Conservation (phyloP, 2,113 vertebrate genomes). For the Misgurnus anguillicaudatus region DNA sequence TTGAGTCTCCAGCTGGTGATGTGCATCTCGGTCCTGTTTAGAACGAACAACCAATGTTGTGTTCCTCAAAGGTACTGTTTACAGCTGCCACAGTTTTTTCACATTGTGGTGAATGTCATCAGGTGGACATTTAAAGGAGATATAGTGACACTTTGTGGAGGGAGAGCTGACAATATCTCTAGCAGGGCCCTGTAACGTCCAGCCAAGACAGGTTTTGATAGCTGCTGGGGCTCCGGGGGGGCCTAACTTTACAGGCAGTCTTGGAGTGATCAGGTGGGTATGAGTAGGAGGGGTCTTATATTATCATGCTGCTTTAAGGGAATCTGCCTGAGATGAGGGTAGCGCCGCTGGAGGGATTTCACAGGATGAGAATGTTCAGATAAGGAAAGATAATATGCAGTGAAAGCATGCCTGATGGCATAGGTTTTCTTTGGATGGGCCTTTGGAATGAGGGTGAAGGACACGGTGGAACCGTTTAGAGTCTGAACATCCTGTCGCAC, state of each 20-base stretch:
- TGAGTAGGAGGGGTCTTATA: not conserved
- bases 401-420: not conserved
- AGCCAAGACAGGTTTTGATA: not conserved
- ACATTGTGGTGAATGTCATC: constrained; percentile 5
- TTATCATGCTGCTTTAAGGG: not conserved
- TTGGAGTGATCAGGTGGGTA: not conserved
- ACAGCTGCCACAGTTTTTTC: not conserved
- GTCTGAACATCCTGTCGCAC: not conserved
- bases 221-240: not conserved
- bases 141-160: not conserved
- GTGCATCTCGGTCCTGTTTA: not conserved
- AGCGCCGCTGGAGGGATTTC: too few relatives aligned
- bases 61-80: not conserved
- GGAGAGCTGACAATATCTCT: not conserved
- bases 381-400: not conserved
- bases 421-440: not conserved
- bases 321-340: not conserved
- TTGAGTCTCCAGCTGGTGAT: not conserved
- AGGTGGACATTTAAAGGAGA: constrained; percentile 5
- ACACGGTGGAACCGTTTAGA: not conserved
- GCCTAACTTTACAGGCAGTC: not conserved
- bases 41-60: not conserved
- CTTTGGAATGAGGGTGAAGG: constrained; percentile 14
- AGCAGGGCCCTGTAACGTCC: not conserved
- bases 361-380: not conserved